Evolutionary conservation across 1,140 invertebrate genomes (phyloP), one percentile per base, ranked within the genome.

Genomic region (Lethrus apterus): DNA sequence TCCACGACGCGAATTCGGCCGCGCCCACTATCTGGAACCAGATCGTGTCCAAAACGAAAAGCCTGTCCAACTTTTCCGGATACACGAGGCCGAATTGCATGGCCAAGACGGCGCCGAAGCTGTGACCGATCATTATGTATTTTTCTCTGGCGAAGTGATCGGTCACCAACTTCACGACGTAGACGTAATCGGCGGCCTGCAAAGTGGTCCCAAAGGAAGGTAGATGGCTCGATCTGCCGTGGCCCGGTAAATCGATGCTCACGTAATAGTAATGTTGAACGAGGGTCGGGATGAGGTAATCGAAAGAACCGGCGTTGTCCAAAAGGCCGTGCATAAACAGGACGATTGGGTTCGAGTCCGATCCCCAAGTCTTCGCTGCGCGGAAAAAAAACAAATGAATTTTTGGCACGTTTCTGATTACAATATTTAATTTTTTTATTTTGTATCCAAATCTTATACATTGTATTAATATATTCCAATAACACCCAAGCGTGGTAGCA

Each of bases 261-360:
- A 84, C 72, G 47, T 79, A 79, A 51, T 77, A 80, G 54, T 72
- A 76, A 2, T 66, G 55, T 31, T 62, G 53, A 2, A 79, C 76
- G 30, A 87, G 63, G 10, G 74, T 48, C 13, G 72, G 65, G 24
- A 83, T 69, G 3, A 88, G 65, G 14, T 70, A 69, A 45, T 82
- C 72, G 62, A 83, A 86, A n/a, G 75, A 67, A 5, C 74, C 76
- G 15, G 77, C 75, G 55, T 85, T 84, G 55, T 83, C 81, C 44
- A 70, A 54, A n/a, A 60, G 50, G 1, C 84, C 84, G 58, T 87
- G 84, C 17, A 80, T 66, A 3, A 73, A 59, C 8, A 87, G 55
- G 2, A 85, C 68, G 1, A 68, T 70, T 4, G 65, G 57, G 31
- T 72, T 64, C 17, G 54, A 56, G 51, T 65, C 53, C 44, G 73